Base-by-base conservation (phyloP, 2,888 invertebrate species). In the Acanthopleura granulata region DNA sequence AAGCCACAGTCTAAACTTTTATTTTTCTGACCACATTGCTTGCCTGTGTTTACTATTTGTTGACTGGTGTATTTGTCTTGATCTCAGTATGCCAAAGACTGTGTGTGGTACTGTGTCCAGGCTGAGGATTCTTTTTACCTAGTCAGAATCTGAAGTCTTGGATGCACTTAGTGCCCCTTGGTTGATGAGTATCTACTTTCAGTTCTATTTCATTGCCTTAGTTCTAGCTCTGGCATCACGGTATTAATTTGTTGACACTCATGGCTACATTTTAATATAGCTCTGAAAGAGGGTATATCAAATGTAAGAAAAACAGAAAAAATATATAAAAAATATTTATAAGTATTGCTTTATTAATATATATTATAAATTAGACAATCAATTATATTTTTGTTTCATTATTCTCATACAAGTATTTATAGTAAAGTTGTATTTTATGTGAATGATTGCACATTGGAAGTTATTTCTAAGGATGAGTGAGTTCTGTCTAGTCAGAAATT, bases 311-410 rank as follows among this genome's bases (percentile, higher is more conserved):
- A 57, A 57, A 57, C 22, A 22, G 22, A 57, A 27, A 66, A 66
- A 66, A 66, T 66, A 25, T 27, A 66, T 27, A 66, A 66, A 22
- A 66, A 66, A 66, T 66, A 66, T 66, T 66, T 66, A 66, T 66
- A 27, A 66, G 66, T 27, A 66, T 57, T 57, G 57, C 57, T 57
- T 57, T 57, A 57, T 22, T 57, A 57, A 57, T 66, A 27, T 66
- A 66, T 66, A 27, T 27, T 66, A 66, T 66, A 66, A 66, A 66
- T 66, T 66, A 66, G 66, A 66, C 66, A 66, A 66, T 66, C 29
- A 22, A 66, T 57, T 66, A 66, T 66, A 66, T 66, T 66, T 66
- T 66, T 66, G 66, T 66, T 66, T 66, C 66, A 18, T 66, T 66
- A 27, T 66, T 66, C 22, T 66, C 66, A 22, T 27, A 66, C 66